A percentile compares a stretch with the other conserved stretches of the same genome.
phyloP scores from a whole-genome alignment of 2,797 vertebrate genomes.

The Amazona ochrocephala region DNA sequence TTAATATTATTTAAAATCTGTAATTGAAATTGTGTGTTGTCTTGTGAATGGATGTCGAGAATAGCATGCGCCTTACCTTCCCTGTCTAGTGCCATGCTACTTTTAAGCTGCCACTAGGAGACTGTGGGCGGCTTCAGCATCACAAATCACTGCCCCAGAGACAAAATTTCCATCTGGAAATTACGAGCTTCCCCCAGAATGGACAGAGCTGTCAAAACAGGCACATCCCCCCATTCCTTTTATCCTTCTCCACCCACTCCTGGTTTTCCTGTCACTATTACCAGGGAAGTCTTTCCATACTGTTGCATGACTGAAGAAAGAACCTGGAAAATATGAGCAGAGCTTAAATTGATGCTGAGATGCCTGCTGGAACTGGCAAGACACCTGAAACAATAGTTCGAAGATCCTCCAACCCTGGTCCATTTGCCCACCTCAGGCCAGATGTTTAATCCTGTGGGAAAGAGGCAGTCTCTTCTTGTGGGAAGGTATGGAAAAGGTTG shows the following conservation, averaged over 20 bases:
- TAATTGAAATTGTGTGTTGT: neutral
- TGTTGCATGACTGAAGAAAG: neutral
- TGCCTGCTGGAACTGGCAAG: neutral
- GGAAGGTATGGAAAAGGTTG: neutral
- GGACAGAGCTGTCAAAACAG: neutral
- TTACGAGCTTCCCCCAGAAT: neutral
- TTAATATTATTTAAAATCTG: neutral
- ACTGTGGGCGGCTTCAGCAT: neutral
- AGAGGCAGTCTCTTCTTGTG: neutral
- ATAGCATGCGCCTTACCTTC: neutral
- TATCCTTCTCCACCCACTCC: neutral
- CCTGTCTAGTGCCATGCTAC: neutral
- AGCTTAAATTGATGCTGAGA: neutral
- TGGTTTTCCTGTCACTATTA: neutral
- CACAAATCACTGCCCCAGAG: neutral
- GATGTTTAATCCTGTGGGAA: neutral
- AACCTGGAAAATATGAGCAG: neutral
- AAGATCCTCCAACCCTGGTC: neutral
- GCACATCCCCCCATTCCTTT: rapidly evolving
- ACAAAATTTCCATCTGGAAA: neutral
- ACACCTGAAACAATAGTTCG: neutral
- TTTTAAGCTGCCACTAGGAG: neutral
- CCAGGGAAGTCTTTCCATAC: neutral
- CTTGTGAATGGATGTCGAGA: neutral
- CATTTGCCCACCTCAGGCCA: neutral